These are phyloP conservation scores for Sebastes minor DNA, from an alignment of 2,797 vertebrate genomes.

Conservation along the genomic window DNA sequence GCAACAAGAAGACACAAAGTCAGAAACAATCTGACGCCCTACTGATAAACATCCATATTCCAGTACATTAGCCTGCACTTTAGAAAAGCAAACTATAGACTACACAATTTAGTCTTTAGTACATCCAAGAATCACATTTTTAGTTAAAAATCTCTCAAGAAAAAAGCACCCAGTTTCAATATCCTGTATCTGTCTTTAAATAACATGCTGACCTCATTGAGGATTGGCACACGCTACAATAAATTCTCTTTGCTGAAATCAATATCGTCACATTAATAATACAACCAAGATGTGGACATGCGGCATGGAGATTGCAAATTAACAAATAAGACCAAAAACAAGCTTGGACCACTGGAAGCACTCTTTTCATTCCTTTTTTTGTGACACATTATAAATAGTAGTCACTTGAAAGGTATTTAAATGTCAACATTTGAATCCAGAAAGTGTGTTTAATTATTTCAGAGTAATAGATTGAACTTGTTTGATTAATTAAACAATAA, in stretches of 20 bases:
- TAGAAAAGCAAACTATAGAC: not conserved
- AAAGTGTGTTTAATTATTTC: not conserved
- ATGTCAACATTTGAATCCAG: not conserved
- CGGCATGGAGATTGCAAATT: not conserved
- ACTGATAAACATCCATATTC: not conserved
- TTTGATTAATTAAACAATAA: not conserved
- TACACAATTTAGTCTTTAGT: not conserved
- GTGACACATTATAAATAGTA: not conserved
- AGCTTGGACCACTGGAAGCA: not conserved
- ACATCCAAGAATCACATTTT: not conserved
- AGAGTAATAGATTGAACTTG: not conserved
- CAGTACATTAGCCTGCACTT: not conserved
- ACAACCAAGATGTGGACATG: not conserved
- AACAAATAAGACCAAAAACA: not conserved
- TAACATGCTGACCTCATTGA: not conserved
- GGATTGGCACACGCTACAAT: not conserved
- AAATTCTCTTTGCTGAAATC: not conserved
- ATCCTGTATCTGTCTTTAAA: not conserved
- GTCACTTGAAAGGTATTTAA: not conserved
- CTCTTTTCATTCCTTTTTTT: not conserved
- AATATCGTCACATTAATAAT: not conserved
- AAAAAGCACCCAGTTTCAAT: not conserved
- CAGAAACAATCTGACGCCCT: not conserved
- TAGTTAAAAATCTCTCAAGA: not conserved
- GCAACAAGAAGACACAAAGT: not conserved